Percentiles rank a stretch among this genome's conserved stretches.
phyloP scores from a whole-genome alignment of 1,140 invertebrate genomes.

The Orius insidiosus region DNA sequence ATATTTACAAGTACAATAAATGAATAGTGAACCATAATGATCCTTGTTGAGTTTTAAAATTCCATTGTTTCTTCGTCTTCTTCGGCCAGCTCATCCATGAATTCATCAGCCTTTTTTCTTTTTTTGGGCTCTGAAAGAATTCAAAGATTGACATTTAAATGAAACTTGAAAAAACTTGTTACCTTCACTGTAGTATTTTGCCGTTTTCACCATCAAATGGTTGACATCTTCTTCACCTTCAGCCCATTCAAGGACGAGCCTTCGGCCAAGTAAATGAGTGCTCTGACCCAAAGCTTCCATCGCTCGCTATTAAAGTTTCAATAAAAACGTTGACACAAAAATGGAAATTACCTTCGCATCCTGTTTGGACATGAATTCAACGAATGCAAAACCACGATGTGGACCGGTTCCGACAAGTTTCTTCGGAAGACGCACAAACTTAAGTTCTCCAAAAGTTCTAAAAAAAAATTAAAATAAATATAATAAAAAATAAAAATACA shows the following conservation, averaged over 20 bases:
- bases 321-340: background rate
- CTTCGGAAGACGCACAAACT: constrained; percentile 76
- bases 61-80: no score
- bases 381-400: constrained; percentile 93
- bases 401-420: constrained; percentile 63
- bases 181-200: constrained; percentile 40
- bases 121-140: no score
- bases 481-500: constrained; percentile 14
- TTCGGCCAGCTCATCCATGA: no score
- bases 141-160: no score
- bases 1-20: no score
- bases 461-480: constrained; percentile 22
- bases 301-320: constrained; percentile 43
- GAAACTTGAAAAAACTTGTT: background rate
- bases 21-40: no score
- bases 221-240: constrained; percentile 54
- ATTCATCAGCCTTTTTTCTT: no score
- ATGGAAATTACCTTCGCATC: constrained; percentile 80
- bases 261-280: constrained; percentile 91
- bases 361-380: constrained; percentile 73
- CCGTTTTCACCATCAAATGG: constrained; percentile 68
- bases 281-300: constrained; percentile 85
- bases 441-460: constrained; percentile 87
- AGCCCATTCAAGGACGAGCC: constrained; percentile 94
- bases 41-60: no score